Evolutionary conservation across 2,113 vertebrate genomes (phyloP), one percentile per base, ranked within the genome.

Genomic region (Ammodytes marinus): DNA sequence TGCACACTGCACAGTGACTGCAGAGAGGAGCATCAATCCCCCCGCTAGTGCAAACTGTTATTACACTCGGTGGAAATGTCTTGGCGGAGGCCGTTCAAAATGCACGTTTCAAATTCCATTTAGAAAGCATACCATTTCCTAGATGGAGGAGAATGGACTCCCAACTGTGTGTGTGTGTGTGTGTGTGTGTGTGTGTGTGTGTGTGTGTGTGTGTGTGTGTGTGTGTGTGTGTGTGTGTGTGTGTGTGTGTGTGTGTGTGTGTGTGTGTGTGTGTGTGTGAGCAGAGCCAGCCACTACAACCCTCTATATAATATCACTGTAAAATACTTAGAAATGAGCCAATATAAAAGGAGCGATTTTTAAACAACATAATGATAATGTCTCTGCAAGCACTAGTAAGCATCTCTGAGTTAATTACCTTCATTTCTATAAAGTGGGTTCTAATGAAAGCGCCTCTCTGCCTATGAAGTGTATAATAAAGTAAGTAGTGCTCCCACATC

Each of bases 1-100:
- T 27, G 27, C 27, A 60, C 78, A 42, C 79, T 64, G 46, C 72
- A 70, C 61, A 82, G 46, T 17, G 61, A 85, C 73, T 85, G 45
- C 4, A 42, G 58, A 57, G 54, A 57, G 54, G 39, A 77, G 69
- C 80, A 88, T 87, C 69, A 83, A 79, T 88, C 80, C 64, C 1
- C 49, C 15, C 67, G 27, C 27, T 27, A 57, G 70, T n/a, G 37
- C 42, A 74, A 53, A 74, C 54, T 74, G 19, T 65, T 85, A 80
- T 46, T 37, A 57, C 37, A 65, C 49, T 40, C 1, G 27, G 60
- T 84, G 80, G 69, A 81, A 61, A 74, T 70, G 59, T 57, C 68
- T 77, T 5, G 13, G 27, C 27, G 27, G 17, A 42, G 3, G 35
- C 5, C 37, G 52, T 72, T 68, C 47, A 77, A 78, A 40, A 49